phyloP scores from a whole-genome alignment of 23 tunicate species.

The Oikopleura dioica region DNA sequence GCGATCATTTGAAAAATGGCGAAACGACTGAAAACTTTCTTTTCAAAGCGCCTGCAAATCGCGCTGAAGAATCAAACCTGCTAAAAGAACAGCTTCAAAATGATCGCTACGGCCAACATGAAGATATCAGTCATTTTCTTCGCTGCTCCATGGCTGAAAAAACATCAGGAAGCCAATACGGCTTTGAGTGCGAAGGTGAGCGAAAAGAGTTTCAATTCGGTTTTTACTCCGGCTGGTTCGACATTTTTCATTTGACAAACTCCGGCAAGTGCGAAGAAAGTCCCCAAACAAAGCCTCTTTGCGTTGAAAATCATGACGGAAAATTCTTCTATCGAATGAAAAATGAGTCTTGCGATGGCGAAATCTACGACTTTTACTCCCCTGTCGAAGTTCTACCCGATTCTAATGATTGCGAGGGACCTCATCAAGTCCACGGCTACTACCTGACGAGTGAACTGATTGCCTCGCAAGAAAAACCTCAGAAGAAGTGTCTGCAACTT shows the following conservation, averaged over 20 bases:
- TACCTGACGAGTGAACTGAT: background rate
- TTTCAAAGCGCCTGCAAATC: constrained; percentile 19
- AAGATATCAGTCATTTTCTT: constrained; percentile 28
- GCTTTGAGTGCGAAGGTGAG: background rate
- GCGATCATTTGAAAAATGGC: constrained; percentile 39
- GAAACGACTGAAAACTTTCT: constrained; percentile 26
- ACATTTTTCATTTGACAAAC: background rate
- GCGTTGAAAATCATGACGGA: background rate
- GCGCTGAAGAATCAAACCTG: constrained; percentile 23
- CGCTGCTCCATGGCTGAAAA: no score
- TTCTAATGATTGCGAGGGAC: background rate
- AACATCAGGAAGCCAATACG: no score
- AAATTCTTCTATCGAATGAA: background rate
- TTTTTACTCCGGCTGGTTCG: background rate
- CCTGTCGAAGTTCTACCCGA: no score
- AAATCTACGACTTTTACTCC: background rate
- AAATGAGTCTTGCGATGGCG: background rate
- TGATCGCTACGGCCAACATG: constrained; percentile 59
- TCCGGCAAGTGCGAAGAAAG: background rate
- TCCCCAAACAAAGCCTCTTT: background rate
- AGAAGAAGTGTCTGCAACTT: background rate
- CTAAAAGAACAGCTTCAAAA: no score
- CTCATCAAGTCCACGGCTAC: background rate
- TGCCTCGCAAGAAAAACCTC: background rate
- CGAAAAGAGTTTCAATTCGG: background rate